phyloP scores from a whole-genome alignment of 2,797 vertebrate genomes.

The Pangasius larnaudii region DNA sequence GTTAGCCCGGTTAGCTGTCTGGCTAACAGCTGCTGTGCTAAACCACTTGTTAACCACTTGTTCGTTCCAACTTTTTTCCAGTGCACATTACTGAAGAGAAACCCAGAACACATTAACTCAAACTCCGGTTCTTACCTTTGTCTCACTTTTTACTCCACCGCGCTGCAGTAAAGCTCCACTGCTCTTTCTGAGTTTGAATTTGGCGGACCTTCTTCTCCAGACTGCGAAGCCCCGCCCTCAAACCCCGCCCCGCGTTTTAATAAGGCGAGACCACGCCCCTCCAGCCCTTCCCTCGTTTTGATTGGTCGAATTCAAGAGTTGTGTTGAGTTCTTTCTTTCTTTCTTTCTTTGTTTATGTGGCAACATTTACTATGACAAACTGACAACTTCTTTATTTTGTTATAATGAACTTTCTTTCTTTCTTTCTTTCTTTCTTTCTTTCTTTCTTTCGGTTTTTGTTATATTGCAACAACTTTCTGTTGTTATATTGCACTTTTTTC shows the following conservation, averaged over 20 bases:
- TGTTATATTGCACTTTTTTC: neutral
- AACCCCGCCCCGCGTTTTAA: neutral
- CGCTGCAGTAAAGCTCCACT: slow-evolving; percentile 16
- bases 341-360: neutral
- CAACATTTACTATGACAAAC: neutral
- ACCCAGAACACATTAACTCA: neutral
- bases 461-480: no score
- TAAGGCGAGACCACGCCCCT: neutral
- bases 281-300: rapidly evolving
- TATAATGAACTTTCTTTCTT: neutral
- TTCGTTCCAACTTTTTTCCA: neutral
- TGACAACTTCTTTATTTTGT: neutral
- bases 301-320: neutral
- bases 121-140: neutral
- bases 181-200: slow-evolving; percentile 76
- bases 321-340: neutral
- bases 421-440: neutral
- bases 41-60: neutral
- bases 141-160: no score
- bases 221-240: neutral
- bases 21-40: neutral
- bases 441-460: no score
- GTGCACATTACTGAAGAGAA: neutral
- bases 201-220: slow-evolving; percentile 64
- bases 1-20: neutral